Percentiles rank a stretch among this genome's conserved stretches.
Conservation (phyloP, 2,888 invertebrate genomes). For the Oxytorus armatus region DNA sequence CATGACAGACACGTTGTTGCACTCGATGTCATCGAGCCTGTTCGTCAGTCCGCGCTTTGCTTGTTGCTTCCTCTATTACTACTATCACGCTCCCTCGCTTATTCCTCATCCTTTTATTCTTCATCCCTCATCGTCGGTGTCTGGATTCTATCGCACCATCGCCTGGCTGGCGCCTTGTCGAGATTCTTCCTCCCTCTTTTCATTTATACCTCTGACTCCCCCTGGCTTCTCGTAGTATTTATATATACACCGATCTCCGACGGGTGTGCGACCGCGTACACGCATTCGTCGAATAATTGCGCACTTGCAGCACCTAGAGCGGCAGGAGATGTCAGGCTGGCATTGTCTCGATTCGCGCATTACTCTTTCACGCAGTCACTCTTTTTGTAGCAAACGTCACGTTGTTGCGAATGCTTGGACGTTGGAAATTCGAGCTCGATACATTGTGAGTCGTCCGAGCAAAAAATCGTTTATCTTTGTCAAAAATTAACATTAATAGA, state of each 20-base stretch:
- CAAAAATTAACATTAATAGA: too few species aligned
- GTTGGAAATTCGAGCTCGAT: not conserved
- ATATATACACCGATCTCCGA: conserved; percentile 39
- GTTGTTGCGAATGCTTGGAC: not conserved
- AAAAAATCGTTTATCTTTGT: too few species aligned
- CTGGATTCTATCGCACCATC: conserved; percentile 56
- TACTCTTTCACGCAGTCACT: conserved; percentile 22
- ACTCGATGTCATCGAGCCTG: conserved; percentile 67
- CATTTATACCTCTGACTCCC: conserved; percentile 15
- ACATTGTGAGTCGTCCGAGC: not conserved
- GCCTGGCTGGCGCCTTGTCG: conserved; percentile 62
- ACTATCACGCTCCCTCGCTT: conserved; percentile 46
- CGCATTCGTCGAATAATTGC: conserved; percentile 79
- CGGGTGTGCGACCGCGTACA: conserved; percentile 71
- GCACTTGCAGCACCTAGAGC: conserved; percentile 39
- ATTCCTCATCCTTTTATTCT: conserved; percentile 54
- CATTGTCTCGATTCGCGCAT: conserved; percentile 73
- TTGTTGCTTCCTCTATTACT: conserved; percentile 51
- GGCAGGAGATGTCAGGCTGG: conserved; percentile 58
- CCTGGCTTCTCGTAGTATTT: conserved; percentile 19
- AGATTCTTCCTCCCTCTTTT: conserved; percentile 35
- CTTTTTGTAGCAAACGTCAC: conserved; percentile 9
- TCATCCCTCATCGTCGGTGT: conserved; percentile 60
- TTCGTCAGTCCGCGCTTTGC: conserved; percentile 68
- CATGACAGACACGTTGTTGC: conserved; percentile 71